Evolutionary conservation across 2,888 invertebrate genomes (phyloP).

Genomic region (Agonopterix arenella): DNA sequence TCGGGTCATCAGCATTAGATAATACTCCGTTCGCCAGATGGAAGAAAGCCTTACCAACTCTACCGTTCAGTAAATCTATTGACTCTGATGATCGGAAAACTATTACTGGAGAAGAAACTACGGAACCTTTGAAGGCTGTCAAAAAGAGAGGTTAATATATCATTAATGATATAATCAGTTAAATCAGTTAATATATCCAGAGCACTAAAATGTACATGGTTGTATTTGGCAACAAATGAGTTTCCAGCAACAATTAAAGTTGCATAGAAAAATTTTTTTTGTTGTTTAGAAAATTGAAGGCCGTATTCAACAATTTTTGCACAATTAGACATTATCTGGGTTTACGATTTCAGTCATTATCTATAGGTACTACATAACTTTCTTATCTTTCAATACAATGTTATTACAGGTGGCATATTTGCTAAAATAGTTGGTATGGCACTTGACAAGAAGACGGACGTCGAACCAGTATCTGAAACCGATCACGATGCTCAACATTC

Average conservation of each 20-base stretch:
- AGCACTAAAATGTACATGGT: background rate
- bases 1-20: conserved; percentile 76
- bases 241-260: too few relatives aligned
- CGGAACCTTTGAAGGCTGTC: conserved; percentile 32
- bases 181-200: conserved; percentile 29
- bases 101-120: conserved; percentile 35
- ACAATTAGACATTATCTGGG: too few relatives aligned
- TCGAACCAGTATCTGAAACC: conserved; percentile 60
- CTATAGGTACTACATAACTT: too few relatives aligned
- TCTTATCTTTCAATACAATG: background rate
- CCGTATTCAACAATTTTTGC: too few relatives aligned
- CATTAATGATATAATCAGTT: too few relatives aligned
- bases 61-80: conserved; percentile 76
- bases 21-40: conserved; percentile 80
- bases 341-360: too few relatives aligned
- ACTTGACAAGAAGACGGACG: conserved; percentile 77
- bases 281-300: too few relatives aligned
- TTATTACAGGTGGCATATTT: conserved; percentile 65
- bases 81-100: conserved; percentile 68
- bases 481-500: conserved; percentile 33
- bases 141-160: conserved; percentile 51
- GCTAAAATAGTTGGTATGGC: conserved; percentile 78
- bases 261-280: too few relatives aligned
- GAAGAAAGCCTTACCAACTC: conserved; percentile 81
- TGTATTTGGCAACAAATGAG: too few relatives aligned